These are phyloP conservation scores for Pyralis farinalis DNA, from an alignment of 2,888 invertebrate species.

Conservation along the genomic window DNA sequence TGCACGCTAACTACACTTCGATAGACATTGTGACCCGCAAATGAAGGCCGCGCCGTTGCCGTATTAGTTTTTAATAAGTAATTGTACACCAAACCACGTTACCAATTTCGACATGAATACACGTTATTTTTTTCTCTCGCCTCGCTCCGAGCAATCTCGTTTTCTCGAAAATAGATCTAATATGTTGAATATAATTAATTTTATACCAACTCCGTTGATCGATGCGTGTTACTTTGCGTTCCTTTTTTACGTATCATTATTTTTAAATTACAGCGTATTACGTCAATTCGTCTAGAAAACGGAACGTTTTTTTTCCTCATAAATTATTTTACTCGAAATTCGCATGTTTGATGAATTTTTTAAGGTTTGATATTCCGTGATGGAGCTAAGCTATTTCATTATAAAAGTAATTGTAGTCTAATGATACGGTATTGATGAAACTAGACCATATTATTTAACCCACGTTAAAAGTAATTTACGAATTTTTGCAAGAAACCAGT, in stretches of 20 bases:
- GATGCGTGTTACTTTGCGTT: slow-evolving; percentile 66
- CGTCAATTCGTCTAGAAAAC: slow-evolving; percentile 67
- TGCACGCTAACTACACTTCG: slow-evolving; percentile 36
- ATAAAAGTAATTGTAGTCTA: slow-evolving; percentile 52
- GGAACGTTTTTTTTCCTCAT: slow-evolving; percentile 44
- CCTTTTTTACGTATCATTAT: slow-evolving; percentile 63
- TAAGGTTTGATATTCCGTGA: slow-evolving; percentile 33
- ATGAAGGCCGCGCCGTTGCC: slow-evolving; percentile 58
- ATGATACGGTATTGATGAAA: slow-evolving; percentile 40
- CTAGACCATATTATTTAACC: slow-evolving; percentile 29
- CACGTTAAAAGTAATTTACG: slow-evolving; percentile 41
- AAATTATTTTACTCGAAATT: slow-evolving; percentile 65
- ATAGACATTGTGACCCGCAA: slow-evolving; percentile 35
- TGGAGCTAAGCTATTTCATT: slow-evolving; percentile 42
- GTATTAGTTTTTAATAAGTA: slow-evolving; percentile 73
- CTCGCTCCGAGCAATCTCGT: slow-evolving; percentile 67
- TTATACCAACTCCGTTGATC: slow-evolving; percentile 66
- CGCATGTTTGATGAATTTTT: slow-evolving; percentile 52
- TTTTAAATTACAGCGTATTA: slow-evolving; percentile 73
- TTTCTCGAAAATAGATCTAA: slow-evolving; percentile 78
- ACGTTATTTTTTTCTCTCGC: slow-evolving; percentile 54
- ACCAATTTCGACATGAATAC: slow-evolving; percentile 74
- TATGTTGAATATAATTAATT: slow-evolving; percentile 78
- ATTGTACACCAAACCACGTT: slow-evolving; percentile 69
- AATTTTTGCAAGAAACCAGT: slow-evolving; percentile 36